These are phyloP conservation scores for Ceratitis capitata DNA, from an alignment of 1,140 invertebrate species.

Conservation along the genomic window DNA sequence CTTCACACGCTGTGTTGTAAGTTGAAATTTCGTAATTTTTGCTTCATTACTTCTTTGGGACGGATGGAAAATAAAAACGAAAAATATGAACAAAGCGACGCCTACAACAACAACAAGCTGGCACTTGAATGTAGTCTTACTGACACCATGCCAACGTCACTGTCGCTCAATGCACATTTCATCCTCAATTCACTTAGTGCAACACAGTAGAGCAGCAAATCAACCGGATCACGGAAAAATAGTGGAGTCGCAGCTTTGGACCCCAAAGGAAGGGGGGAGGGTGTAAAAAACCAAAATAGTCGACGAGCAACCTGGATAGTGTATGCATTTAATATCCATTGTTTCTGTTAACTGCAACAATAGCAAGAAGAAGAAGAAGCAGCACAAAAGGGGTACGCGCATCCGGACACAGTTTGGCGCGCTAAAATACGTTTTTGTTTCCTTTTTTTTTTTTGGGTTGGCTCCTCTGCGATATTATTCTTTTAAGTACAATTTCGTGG, in stretches of 20 bases:
- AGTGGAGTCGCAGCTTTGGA: background rate
- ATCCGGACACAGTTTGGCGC: background rate
- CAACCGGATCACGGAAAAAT: background rate
- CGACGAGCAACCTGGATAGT: background rate
- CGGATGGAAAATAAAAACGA: background rate
- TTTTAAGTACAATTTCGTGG: background rate
- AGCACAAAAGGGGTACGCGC: background rate
- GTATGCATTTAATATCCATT: constrained; percentile 13
- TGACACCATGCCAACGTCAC: background rate
- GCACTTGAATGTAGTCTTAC: constrained; percentile 11
- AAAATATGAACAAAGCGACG: background rate
- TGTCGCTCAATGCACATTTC: constrained; percentile 32
- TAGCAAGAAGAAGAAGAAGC: background rate
- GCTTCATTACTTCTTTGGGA: background rate
- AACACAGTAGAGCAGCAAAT: background rate
- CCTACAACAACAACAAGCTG: constrained; percentile 1
- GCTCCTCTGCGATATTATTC: background rate
- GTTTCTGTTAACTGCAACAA: background rate
- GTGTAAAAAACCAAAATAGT: background rate
- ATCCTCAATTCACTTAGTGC: background rate
- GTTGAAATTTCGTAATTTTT: background rate
- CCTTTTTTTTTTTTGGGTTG: background rate
- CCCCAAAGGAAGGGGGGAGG: background rate
- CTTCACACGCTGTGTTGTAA: background rate
- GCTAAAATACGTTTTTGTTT: background rate